Conservation (phyloP, 1,140 invertebrate species). For the Halictus rubicundus region DNA sequence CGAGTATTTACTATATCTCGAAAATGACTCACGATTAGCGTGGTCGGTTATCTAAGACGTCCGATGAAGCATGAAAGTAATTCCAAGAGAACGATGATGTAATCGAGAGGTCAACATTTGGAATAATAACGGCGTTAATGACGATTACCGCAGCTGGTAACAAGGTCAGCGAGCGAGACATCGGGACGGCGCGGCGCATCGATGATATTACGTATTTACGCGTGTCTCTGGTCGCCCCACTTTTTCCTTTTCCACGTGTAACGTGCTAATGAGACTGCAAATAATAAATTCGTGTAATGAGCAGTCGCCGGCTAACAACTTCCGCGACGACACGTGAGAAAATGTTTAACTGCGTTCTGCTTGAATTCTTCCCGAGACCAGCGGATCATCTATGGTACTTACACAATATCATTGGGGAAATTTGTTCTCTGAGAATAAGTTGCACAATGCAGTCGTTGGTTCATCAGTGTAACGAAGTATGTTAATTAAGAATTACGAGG, state of each 20-base stretch:
- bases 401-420: background rate
- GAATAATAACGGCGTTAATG: background rate
- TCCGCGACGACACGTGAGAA: constrained; percentile 51
- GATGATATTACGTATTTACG: constrained; percentile 16
- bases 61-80: background rate
- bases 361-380: constrained; percentile 22
- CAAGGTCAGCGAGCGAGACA: background rate
- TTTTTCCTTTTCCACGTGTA: constrained; percentile 10
- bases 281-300: constrained; percentile 48
- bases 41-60: no score
- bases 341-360: constrained; percentile 28
- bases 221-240: constrained; percentile 12
- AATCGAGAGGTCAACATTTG: background rate
- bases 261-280: constrained; percentile 25
- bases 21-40: no score
- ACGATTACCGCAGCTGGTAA: background rate
- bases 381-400: constrained; percentile 18
- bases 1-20: no score
- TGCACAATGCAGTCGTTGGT: background rate
- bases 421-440: background rate
- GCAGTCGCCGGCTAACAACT: constrained; percentile 22
- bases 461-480: background rate
- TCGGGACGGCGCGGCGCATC: constrained; percentile 5
- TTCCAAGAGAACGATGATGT: no score
- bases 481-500: background rate